A percentile compares a stretch with the other conserved stretches of the same genome.
Conservation (phyloP, 1,140 invertebrate species). For the Bombus superbus region DNA sequence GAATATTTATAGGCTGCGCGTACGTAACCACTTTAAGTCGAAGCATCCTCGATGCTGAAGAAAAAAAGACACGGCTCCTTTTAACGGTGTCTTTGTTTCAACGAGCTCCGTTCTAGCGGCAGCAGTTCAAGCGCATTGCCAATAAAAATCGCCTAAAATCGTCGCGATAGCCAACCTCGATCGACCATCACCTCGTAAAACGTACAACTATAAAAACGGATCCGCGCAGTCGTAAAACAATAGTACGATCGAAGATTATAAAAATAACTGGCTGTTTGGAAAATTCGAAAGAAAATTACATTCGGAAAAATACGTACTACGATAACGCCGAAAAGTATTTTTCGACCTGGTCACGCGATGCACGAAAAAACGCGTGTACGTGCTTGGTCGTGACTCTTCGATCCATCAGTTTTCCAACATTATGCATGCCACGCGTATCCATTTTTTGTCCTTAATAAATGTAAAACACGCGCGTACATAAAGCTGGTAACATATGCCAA, state of each 20-base stretch:
- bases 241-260: neutral
- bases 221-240: neutral
- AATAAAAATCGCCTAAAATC: neutral
- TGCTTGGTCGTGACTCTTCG: no score
- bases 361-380: no score
- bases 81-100: slow-evolving; percentile 17
- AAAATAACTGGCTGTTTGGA: neutral
- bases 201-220: neutral
- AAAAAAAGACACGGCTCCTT: slow-evolving; percentile 42
- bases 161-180: neutral
- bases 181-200: neutral
- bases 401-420: no score
- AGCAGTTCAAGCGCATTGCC: neutral
- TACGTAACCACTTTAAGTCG: slow-evolving; percentile 53
- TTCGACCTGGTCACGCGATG: no score
- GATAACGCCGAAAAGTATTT: no score
- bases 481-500: no score
- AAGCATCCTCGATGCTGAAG: slow-evolving; percentile 54
- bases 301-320: no score
- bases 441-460: no score
- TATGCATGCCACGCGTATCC: no score
- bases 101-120: neutral
- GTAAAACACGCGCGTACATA: no score
- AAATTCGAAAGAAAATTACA: neutral
- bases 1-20: slow-evolving; percentile 58